Conservation (phyloP, 2,888 invertebrate species). For the Sphaerophoria rueppellii region DNA sequence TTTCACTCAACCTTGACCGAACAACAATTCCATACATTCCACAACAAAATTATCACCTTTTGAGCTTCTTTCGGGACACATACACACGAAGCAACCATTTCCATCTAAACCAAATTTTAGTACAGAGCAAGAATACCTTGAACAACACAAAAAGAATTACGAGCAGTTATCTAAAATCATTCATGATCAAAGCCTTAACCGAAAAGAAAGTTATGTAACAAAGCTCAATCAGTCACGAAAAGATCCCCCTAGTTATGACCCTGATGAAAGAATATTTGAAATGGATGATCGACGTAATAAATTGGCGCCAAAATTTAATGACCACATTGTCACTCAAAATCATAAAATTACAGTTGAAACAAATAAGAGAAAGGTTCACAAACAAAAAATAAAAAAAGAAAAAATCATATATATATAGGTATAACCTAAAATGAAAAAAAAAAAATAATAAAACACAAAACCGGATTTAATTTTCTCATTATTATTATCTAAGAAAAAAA, state of each 20-base stretch:
- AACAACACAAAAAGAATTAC: conserved; percentile 28
- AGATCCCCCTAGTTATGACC: conserved; percentile 6
- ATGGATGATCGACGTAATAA: conserved; percentile 1
- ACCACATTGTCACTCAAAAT: neutral
- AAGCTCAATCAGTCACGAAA: conserved; percentile 31
- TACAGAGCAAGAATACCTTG: conserved; percentile 46
- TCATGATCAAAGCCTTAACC: neutral
- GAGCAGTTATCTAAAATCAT: conserved; percentile 13
- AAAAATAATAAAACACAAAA: no score
- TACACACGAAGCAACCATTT: conserved; percentile 18
- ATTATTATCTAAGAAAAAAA: no score
- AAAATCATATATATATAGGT: no score
- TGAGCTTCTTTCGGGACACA: conserved; percentile 53
- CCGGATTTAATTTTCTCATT: no score
- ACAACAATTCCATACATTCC: conserved; percentile 28
- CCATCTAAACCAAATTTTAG: neutral
- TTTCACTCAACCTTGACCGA: conserved; percentile 66
- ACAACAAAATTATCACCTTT: conserved; percentile 56
- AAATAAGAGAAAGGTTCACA: conserved; percentile 11
- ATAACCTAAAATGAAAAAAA: no score
- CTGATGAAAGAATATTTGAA: neutral
- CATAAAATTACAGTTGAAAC: neutral
- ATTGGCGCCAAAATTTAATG: neutral
- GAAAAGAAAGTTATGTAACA: conserved; percentile 35
- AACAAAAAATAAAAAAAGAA: conserved; percentile 18